These are phyloP conservation scores for Platalea minor DNA, from an alignment of 2,797 vertebrate genomes.

Conservation along the genomic window DNA sequence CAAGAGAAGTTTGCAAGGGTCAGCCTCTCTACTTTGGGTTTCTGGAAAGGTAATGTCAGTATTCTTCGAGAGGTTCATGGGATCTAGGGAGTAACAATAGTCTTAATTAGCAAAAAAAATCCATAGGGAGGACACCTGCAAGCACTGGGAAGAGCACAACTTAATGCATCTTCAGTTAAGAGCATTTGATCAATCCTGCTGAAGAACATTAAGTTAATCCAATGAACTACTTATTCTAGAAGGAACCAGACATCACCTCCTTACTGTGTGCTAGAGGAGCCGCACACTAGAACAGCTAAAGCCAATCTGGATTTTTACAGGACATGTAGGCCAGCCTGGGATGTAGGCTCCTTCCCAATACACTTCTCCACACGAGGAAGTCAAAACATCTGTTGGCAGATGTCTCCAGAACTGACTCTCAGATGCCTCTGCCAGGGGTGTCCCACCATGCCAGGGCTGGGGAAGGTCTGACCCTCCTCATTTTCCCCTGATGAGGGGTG, in stretches of 20 bases:
- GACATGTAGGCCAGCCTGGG: neutral
- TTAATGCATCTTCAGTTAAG: neutral
- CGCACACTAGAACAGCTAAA: neutral
- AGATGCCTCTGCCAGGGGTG: neutral
- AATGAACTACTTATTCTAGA: neutral
- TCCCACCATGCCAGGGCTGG: neutral
- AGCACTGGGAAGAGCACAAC: neutral
- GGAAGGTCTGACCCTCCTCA: neutral
- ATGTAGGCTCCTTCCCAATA: neutral
- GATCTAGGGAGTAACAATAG: neutral
- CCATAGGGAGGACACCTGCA: neutral
- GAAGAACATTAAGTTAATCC: neutral
- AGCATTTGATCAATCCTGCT: neutral
- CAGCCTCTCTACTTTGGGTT: neutral
- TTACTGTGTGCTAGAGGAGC: neutral
- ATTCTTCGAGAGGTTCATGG: neutral
- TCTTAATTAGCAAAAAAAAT: neutral
- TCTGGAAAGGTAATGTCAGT: neutral
- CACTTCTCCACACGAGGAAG: neutral
- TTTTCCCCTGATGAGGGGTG: neutral
- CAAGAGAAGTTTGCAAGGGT: constrained; percentile 44
- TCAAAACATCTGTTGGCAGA: neutral
- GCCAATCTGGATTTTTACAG: neutral
- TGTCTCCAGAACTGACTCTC: neutral
- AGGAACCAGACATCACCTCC: neutral